Percentiles rank a stretch among this genome's conserved stretches.
phyloP scores from a whole-genome alignment of 1,140 invertebrate species.

The Caenorhabditis tropicalis region DNA sequence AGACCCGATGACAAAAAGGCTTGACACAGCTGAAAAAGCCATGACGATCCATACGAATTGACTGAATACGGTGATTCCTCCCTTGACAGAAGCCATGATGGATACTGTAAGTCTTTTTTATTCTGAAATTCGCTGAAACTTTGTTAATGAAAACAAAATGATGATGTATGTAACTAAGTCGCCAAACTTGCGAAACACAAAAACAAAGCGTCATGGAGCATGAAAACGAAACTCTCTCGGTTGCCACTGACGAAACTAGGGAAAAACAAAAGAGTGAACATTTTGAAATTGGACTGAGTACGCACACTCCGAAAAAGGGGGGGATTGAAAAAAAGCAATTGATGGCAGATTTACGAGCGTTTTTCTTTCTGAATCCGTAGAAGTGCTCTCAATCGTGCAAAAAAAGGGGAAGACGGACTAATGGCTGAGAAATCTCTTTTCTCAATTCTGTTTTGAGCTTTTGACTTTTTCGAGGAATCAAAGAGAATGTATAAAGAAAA shows the following conservation, averaged over 20 bases:
- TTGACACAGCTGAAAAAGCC: not conserved
- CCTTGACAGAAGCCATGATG: no score
- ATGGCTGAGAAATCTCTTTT: conserved; percentile 4
- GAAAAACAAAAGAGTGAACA: conserved; percentile 18
- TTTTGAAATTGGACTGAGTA: not conserved
- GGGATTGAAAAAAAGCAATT: conserved; percentile 32
- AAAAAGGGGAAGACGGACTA: not conserved
- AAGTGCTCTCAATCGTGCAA: not conserved
- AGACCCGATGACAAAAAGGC: not conserved
- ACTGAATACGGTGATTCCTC: no score
- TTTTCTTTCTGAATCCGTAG: not conserved
- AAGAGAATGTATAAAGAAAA: not conserved
- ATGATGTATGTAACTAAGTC: no score
- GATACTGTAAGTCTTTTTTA: no score
- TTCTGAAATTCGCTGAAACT: no score
- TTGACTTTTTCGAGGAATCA: not conserved
- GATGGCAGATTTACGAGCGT: conserved; percentile 25
- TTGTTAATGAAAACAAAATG: no score
- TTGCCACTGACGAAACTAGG: not conserved
- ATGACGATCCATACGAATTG: not conserved
- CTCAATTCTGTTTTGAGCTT: not conserved
- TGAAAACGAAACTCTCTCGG: not conserved
- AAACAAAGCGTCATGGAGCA: not conserved
- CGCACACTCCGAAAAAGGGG: not conserved
- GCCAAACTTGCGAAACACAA: no score